Conservation (phyloP, 2,113 vertebrate species). For the Toxostoma redivivum region DNA sequence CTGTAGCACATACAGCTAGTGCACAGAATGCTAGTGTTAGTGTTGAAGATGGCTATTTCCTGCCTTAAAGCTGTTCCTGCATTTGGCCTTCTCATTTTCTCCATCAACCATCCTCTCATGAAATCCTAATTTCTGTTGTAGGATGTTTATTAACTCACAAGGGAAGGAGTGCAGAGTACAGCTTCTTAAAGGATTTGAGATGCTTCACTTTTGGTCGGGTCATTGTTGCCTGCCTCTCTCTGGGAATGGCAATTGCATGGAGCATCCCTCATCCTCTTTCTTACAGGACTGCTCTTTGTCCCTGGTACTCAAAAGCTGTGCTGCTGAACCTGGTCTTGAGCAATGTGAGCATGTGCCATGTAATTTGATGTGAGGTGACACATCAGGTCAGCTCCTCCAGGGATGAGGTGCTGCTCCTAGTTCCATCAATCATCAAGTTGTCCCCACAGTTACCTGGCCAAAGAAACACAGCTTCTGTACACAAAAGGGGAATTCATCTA, state of each 20-base stretch:
- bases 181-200: not conserved
- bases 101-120: not conserved
- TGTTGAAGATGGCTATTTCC: not conserved
- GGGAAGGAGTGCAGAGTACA: not conserved
- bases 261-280: not conserved
- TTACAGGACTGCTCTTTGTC: not conserved
- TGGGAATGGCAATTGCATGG: fast-evolving
- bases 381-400: not conserved
- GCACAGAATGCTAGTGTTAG: not conserved
- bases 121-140: not conserved
- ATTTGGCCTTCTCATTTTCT: not conserved
- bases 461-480: not conserved
- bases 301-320: not conserved
- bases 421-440: too few relatives aligned
- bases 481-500: not conserved
- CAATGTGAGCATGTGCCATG: fast-evolving
- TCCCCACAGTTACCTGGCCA: too few relatives aligned
- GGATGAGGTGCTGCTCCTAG: fast-evolving
- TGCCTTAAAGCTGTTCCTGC: not conserved
- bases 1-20: not conserved
- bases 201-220: not conserved
- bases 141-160: not conserved
- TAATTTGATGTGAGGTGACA: fast-evolving
- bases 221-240: not conserved
- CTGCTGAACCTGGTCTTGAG: not conserved